A percentile compares a stretch with the other conserved stretches of the same genome.
Evolutionary conservation across 2,888 invertebrate species (phyloP).

Genomic region (Sipha maydis): DNA sequence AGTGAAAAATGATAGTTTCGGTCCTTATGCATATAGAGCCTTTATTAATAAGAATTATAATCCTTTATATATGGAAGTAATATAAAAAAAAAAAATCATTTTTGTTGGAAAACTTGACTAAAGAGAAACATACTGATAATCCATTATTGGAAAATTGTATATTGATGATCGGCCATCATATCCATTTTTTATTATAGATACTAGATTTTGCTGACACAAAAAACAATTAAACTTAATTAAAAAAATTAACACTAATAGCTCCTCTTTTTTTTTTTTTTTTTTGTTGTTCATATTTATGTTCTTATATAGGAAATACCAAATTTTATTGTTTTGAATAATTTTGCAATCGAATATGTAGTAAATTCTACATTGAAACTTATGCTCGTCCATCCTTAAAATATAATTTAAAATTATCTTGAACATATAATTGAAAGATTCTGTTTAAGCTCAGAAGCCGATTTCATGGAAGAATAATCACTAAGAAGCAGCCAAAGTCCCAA

Average conservation of each 20-base stretch:
- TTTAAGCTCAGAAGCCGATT: conserved; percentile 52
- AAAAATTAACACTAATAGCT: no score
- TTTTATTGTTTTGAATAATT: background rate
- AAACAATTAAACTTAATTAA: background rate
- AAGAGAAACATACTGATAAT: background rate
- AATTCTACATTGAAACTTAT: background rate
- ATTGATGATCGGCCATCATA: background rate
- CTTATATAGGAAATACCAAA: background rate
- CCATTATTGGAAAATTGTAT: background rate
- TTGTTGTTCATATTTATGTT: no score
- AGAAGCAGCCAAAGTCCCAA: conserved; percentile 25
- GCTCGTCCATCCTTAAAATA: background rate
- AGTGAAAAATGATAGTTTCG: conserved; percentile 35
- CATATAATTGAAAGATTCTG: conserved; percentile 20
- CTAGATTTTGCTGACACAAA: background rate
- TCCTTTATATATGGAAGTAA: background rate
- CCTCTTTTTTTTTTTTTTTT: no score
- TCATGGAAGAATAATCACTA: conserved; percentile 35
- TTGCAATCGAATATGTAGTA: background rate
- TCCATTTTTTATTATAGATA: background rate
- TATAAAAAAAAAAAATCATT: background rate
- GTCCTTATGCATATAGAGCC: background rate
- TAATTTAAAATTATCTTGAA: conserved; percentile 25
- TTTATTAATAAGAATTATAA: no score
- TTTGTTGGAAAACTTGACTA: background rate